phyloP scores from a whole-genome alignment of 2,113 vertebrate species.

The Butorides virescens region DNA sequence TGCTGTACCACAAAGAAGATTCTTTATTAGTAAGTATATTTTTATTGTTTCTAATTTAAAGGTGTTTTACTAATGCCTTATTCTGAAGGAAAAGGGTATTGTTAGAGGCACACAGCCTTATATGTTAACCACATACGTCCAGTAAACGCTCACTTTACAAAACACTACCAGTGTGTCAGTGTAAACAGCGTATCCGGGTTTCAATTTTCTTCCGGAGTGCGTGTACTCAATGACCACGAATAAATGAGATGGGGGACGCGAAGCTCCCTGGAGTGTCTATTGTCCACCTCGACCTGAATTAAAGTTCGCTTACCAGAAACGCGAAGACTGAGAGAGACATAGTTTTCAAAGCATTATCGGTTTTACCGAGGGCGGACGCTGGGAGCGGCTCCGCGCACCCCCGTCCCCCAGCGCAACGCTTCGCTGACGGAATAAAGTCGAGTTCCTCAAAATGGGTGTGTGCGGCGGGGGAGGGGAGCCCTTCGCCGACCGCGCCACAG shows the following conservation, averaged over 20 bases:
- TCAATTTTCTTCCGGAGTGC: neutral
- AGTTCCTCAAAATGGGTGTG: neutral
- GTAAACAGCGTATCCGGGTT: neutral
- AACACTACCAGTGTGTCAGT: neutral
- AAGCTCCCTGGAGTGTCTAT: neutral
- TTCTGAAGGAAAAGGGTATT: accelerated
- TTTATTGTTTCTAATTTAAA: neutral
- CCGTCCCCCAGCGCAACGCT: neutral
- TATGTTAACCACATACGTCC: accelerated
- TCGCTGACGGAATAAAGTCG: neutral
- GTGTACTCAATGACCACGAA: accelerated
- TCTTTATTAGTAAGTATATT: accelerated
- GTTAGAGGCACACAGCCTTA: neutral
- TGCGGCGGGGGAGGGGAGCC: neutral
- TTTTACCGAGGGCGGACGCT: neutral
- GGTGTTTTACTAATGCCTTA: accelerated
- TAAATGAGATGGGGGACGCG: accelerated
- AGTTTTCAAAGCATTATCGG: accelerated
- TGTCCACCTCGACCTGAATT: neutral
- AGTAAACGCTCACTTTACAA: neutral
- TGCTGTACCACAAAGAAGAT: accelerated
- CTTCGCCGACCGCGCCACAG: neutral
- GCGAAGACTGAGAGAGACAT: accelerated
- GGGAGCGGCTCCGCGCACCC: neutral
- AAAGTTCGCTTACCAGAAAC: neutral